Evolutionary conservation across 1,140 invertebrate species (phyloP).

Genomic region (Drosophila tristis): DNA sequence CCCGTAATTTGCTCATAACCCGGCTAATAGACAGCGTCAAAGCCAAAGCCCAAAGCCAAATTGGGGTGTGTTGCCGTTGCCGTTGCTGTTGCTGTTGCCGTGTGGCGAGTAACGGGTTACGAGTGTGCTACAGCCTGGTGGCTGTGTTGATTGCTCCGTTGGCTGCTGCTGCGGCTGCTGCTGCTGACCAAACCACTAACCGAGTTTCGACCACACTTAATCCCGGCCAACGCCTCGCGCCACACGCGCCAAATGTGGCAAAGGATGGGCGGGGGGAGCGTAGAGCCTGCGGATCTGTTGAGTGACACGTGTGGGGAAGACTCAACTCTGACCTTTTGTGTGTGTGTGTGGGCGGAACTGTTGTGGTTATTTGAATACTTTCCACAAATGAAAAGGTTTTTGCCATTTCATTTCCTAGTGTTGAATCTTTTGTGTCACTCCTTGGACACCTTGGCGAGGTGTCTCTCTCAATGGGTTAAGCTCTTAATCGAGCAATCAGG

Average conservation of each 20-base stretch:
- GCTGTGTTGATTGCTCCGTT: conserved; percentile 15
- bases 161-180: conserved; percentile 2
- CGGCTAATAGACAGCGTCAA: conserved; percentile 71
- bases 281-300: background rate
- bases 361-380: no score
- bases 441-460: background rate
- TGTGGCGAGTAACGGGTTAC: conserved; percentile 6
- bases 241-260: conserved; percentile 43
- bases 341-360: no score
- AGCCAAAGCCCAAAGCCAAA: conserved; percentile 34
- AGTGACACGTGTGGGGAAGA: conserved; percentile 10
- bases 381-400: no score
- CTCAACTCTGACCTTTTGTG: no score
- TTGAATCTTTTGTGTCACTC: conserved; percentile 18
- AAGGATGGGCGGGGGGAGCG: background rate
- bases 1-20: conserved; percentile 80
- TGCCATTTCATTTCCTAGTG: conserved; percentile 8
- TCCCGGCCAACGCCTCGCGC: conserved; percentile 36
- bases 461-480: conserved; percentile 12
- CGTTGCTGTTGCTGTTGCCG: conserved; percentile 27
- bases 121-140: conserved; percentile 6
- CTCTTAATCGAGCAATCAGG: conserved; percentile 44
- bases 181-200: conserved; percentile 16
- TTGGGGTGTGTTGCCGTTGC: conserved; percentile 31
- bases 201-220: conserved; percentile 45